These are phyloP conservation scores for Myocastor coypus DNA, from an alignment of 2,113 vertebrate genomes.

Conservation along the genomic window DNA sequence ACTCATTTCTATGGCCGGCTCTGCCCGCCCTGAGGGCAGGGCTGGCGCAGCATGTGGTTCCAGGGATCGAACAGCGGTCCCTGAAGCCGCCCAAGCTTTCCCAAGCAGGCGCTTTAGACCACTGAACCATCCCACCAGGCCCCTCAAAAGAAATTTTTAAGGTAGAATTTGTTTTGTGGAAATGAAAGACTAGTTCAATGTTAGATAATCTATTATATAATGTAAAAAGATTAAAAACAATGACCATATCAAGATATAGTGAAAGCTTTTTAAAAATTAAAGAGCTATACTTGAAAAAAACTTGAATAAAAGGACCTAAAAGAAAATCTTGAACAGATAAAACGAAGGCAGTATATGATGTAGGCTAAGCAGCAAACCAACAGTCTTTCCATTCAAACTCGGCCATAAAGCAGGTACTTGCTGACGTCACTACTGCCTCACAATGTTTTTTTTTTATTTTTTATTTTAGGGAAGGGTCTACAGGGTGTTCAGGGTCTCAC, in stretches of 20 bases:
- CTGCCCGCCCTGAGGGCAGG: too few species aligned
- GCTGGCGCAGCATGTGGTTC: too few species aligned
- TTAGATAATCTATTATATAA: conserved; percentile 47
- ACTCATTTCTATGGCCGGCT: too few species aligned
- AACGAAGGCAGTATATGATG: neutral
- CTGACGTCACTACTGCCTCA: neutral
- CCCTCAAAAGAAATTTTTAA: neutral
- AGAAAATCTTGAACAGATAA: neutral
- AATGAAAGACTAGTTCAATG: conserved; percentile 41
- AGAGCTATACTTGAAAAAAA: conserved; percentile 11
- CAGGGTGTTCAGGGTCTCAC: too few species aligned
- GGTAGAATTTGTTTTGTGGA: neutral
- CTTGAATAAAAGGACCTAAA: neutral
- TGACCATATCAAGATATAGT: neutral
- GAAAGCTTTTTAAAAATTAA: conserved; percentile 33
- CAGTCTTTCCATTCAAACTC: neutral
- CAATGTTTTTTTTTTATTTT: neutral
- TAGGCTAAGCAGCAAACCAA: neutral
- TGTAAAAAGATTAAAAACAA: conserved; percentile 56
- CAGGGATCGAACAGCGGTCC: too few species aligned
- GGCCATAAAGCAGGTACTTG: neutral
- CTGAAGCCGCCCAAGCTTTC: too few species aligned
- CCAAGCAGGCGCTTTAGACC: too few species aligned
- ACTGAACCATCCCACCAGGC: too few species aligned
- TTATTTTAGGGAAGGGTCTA: too few species aligned